phyloP scores from a whole-genome alignment of 1,140 invertebrate genomes.

The Nasonia longicornis region DNA sequence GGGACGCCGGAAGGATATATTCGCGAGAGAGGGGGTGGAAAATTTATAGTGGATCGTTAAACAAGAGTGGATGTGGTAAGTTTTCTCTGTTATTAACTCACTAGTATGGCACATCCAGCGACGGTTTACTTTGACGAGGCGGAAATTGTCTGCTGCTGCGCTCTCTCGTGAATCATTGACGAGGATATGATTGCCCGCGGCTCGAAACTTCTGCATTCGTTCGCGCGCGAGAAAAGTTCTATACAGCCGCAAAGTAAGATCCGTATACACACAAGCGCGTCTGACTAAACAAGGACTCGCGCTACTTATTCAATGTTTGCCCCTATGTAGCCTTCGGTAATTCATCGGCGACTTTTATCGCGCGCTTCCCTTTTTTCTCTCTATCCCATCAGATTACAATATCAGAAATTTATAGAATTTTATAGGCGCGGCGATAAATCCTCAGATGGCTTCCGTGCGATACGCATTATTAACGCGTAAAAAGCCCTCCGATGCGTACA shows the following conservation, averaged over 20 bases:
- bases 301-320: background rate
- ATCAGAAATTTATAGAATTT: conserved; percentile 4
- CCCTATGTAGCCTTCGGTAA: background rate
- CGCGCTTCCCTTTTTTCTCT: background rate
- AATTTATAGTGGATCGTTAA: conserved; percentile 11
- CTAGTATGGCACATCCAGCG: background rate
- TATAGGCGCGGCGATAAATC: background rate
- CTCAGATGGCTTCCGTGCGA: background rate
- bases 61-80: conserved; percentile 16
- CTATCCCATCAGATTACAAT: background rate
- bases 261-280: background rate
- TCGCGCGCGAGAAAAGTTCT: background rate
- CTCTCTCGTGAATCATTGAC: background rate
- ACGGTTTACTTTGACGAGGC: conserved; percentile 2
- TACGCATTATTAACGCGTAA: background rate
- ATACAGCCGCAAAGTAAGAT: background rate
- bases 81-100: conserved; percentile 19
- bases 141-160: background rate
- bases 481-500: background rate
- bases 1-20: background rate
- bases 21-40: background rate
- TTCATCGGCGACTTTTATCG: background rate
- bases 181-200: background rate
- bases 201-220: background rate
- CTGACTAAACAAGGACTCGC: background rate